Evolutionary conservation across 2,113 vertebrate species (phyloP).

Genomic region (Falcunculus frontatus): DNA sequence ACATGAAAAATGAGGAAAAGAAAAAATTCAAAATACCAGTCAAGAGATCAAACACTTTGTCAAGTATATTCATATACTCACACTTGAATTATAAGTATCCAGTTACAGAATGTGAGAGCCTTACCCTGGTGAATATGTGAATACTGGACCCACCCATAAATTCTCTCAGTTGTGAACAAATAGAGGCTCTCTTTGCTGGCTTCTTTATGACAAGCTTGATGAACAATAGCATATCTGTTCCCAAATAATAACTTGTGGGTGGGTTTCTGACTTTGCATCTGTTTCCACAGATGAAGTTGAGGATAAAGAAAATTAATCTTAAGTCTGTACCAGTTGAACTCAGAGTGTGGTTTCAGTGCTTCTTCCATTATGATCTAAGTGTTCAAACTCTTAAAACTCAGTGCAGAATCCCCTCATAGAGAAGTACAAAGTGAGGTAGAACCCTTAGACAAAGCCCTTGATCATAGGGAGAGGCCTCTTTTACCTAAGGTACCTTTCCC

Average conservation of each 20-base stretch:
- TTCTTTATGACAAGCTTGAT: neutral
- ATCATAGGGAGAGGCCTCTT: neutral
- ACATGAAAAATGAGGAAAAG: neutral
- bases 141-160: neutral
- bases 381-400: neutral
- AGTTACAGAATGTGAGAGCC: neutral
- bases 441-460: neutral
- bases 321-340: neutral
- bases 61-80: neutral
- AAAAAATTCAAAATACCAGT: neutral
- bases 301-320: neutral
- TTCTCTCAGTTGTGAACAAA: neutral
- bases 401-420: neutral
- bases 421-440: neutral
- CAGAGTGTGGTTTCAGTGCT: neutral
- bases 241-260: neutral
- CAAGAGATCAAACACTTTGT: neutral
- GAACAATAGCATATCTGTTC: fast-evolving
- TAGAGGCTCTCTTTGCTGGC: neutral
- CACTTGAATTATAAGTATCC: neutral
- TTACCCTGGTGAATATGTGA: neutral
- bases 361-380: neutral
- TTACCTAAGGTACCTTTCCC: neutral
- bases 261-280: neutral
- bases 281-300: neutral